Evolutionary conservation across 2,113 vertebrate genomes (phyloP).

Genomic region (Leptocoma aspasia): DNA sequence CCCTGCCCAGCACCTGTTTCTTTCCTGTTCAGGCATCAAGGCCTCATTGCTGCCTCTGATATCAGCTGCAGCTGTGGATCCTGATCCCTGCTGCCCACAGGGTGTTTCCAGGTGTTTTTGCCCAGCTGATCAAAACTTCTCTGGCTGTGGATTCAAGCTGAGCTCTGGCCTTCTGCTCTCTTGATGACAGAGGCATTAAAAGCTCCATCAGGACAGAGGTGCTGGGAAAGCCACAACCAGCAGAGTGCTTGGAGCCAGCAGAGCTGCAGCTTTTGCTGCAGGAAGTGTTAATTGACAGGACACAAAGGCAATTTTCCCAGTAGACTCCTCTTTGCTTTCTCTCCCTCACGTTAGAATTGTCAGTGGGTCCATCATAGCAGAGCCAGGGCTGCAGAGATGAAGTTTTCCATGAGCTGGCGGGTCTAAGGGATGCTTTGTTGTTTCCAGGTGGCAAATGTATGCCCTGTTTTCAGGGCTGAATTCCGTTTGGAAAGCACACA

Average conservation of each 20-base stretch:
- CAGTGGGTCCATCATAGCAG: background rate
- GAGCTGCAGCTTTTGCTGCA: background rate
- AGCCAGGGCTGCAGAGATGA: background rate
- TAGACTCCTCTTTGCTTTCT: background rate
- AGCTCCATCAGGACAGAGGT: background rate
- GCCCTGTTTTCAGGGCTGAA: background rate
- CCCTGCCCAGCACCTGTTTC: background rate
- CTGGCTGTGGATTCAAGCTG: background rate
- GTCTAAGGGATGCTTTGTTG: background rate
- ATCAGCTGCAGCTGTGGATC: background rate
- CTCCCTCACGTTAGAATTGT: background rate
- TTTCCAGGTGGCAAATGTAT: background rate
- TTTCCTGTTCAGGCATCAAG: background rate
- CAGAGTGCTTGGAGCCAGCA: background rate
- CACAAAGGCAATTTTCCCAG: background rate
- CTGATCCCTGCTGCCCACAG: background rate
- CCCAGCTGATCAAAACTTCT: background rate
- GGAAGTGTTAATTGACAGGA: background rate
- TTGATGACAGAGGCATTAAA: background rate
- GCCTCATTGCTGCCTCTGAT: background rate
- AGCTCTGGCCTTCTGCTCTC: background rate
- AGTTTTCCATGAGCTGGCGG: background rate
- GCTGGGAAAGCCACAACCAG: background rate
- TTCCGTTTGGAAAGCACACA: background rate
- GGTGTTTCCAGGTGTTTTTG: background rate